Evolutionary conservation across 2,888 invertebrate species (phyloP).

Genomic region (Ochropleura leucogaster): DNA sequence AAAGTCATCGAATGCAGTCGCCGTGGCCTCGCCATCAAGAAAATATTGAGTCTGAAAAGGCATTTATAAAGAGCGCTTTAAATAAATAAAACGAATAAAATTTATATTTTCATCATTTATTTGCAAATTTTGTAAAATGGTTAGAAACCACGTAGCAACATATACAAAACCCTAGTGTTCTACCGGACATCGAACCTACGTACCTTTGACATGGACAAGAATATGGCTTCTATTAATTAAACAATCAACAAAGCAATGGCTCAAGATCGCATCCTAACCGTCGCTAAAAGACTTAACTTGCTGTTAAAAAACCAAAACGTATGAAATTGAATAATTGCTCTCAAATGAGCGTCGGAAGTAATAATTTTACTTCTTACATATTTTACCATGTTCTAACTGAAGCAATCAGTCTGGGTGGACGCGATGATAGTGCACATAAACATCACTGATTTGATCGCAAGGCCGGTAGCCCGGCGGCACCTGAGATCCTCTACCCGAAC

Average conservation of each 20-base stretch:
- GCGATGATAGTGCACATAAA: not conserved
- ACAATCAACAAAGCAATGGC: slow-evolving; percentile 26
- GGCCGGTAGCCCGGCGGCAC: not conserved
- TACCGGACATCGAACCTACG: slow-evolving; percentile 42
- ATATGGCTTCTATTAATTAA: slow-evolving; percentile 31
- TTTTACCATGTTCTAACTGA: not conserved
- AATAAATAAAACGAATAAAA: slow-evolving; percentile 3
- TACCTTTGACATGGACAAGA: slow-evolving; percentile 32
- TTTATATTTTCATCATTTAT: slow-evolving; percentile 51
- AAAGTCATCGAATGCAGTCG: too few relatives aligned
- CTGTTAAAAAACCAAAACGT: not conserved
- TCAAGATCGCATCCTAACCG: not conserved
- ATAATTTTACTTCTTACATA: not conserved
- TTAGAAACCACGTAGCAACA: slow-evolving; percentile 55
- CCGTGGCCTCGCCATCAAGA: not conserved
- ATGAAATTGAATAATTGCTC: not conserved
- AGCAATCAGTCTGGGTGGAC: not conserved
- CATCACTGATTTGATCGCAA: not conserved
- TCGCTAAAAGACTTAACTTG: not conserved
- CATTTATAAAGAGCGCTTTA: not conserved
- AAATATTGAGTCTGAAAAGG: not conserved
- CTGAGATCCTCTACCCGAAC: not conserved
- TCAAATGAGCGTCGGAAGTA: not conserved
- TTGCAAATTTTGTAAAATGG: slow-evolving; percentile 64
- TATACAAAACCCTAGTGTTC: slow-evolving; percentile 33